Evolutionary conservation across 2,888 invertebrate species (phyloP).

Genomic region (Tipula helvola): DNA sequence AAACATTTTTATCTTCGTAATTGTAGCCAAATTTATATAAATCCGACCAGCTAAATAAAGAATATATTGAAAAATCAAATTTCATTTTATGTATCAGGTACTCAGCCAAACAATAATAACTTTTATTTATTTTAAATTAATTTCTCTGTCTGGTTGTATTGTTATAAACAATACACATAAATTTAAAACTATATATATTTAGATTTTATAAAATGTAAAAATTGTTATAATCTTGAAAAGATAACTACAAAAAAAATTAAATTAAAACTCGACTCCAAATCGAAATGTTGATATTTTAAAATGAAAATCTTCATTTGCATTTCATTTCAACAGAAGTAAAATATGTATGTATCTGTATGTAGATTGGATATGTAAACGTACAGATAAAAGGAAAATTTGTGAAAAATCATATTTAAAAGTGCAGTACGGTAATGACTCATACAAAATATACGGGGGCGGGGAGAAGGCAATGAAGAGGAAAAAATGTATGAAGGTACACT

Average conservation of each 20-base stretch:
- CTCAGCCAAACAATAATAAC: neutral
- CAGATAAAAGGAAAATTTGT: neutral
- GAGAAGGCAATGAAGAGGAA: neutral
- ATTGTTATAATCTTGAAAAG: neutral
- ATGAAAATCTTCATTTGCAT: neutral
- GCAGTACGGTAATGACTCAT: neutral
- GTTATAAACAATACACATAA: neutral
- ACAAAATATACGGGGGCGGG: neutral
- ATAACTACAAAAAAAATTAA: neutral
- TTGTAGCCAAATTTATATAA: neutral
- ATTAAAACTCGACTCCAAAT: neutral
- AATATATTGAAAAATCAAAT: neutral
- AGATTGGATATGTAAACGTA: neutral
- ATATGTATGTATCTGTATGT: neutral
- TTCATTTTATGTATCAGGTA: neutral
- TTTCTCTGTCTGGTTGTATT: neutral
- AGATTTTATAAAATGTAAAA: neutral
- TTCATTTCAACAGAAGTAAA: neutral
- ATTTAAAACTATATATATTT: neutral
- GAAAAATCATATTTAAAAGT: neutral
- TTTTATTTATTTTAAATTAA: neutral
- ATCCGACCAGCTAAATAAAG: neutral
- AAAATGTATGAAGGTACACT: neutral
- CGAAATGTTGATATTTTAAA: neutral
- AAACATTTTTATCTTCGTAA: neutral